Conservation (phyloP, 2,888 invertebrate species). For the Cinara cedri region DNA sequence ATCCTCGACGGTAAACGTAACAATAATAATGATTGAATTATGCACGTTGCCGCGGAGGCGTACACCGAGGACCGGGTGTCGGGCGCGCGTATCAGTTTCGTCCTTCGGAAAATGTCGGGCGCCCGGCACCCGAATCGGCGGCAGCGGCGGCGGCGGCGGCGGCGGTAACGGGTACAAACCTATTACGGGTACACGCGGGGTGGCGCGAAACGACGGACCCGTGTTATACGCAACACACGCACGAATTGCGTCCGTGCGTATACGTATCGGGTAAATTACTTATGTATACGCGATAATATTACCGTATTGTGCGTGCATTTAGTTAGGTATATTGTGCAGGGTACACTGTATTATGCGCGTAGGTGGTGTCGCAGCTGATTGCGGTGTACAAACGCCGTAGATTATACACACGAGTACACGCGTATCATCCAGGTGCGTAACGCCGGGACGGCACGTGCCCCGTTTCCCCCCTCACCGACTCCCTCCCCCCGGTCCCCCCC, state of each 20-base stretch:
- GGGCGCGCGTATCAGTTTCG: slow-evolving; percentile 22
- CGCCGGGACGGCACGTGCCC: slow-evolving; percentile 43
- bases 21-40: no score
- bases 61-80: slow-evolving; percentile 24
- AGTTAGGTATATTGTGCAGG: neutral
- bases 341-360: no score
- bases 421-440: slow-evolving; percentile 42
- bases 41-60: no score
- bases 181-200: neutral
- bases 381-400: neutral
- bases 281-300: no score
- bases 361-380: slow-evolving; percentile 13
- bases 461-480: slow-evolving; percentile 18
- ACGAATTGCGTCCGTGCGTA: no score
- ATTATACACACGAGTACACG: neutral
- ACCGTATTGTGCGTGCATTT: neutral
- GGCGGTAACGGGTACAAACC: no score
- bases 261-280: neutral
- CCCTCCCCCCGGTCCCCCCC: no score
- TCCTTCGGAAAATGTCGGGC: slow-evolving; percentile 3
- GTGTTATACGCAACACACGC: neutral
- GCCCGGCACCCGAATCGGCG: neutral
- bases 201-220: neutral
- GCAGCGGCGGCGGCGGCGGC: no score
- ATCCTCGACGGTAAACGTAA: no score